phyloP scores from a whole-genome alignment of 1,140 invertebrate species.

The Magallana gigas region DNA sequence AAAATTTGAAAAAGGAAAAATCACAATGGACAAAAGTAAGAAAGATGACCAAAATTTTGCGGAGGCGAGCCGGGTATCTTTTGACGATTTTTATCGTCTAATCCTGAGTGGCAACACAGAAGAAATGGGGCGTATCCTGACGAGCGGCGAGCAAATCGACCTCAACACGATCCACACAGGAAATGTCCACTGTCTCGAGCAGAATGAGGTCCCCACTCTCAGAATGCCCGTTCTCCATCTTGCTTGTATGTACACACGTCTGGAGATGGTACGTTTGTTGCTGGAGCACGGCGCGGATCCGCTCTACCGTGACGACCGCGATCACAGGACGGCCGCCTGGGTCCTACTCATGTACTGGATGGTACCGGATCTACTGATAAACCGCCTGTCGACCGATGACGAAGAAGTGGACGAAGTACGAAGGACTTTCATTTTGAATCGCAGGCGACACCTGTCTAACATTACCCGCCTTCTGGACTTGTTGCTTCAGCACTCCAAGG shows the following conservation, averaged over 20 bases:
- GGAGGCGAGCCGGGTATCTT: background rate
- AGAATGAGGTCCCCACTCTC: background rate
- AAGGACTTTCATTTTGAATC: background rate
- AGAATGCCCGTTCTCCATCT: constrained; percentile 26
- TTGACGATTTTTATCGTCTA: constrained; percentile 19
- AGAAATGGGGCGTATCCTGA: background rate
- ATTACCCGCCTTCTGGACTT: background rate
- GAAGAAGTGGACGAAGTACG: constrained; percentile 3
- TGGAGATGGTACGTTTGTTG: background rate
- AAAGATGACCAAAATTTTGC: background rate
- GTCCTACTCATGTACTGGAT: background rate
- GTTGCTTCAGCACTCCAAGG: background rate
- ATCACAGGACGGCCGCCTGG: background rate
- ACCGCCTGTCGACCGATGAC: background rate
- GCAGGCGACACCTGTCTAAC: background rate
- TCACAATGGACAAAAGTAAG: background rate
- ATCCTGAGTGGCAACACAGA: constrained; percentile 16
- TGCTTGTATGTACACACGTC: constrained; percentile 20
- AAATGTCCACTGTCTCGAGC: background rate
- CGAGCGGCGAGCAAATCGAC: background rate
- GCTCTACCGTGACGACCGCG: background rate
- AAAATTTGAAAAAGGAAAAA: background rate
- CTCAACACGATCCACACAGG: background rate
- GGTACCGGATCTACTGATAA: background rate
- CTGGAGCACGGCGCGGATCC: background rate